These are phyloP conservation scores for Pogonomyrmex californicus DNA, from an alignment of 1,140 invertebrate species.

Conservation along the genomic window DNA sequence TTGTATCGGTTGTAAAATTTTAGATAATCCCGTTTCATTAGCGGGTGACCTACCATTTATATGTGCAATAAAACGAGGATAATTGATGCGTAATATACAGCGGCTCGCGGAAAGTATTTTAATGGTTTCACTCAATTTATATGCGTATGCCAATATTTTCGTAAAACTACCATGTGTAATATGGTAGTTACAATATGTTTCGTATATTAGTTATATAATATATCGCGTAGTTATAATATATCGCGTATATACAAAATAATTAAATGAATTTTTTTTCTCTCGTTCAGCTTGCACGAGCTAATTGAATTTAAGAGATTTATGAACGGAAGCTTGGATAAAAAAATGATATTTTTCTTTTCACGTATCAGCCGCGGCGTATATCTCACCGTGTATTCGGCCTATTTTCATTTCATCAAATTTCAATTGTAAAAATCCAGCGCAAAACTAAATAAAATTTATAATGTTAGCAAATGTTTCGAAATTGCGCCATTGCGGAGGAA, in stretches of 20 bases:
- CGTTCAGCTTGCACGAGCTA: neutral
- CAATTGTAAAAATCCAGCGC: conserved; percentile 1
- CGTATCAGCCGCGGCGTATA: neutral
- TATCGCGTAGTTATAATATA: neutral
- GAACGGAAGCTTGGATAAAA: neutral
- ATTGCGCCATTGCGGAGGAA: neutral
- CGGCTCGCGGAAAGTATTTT: neutral
- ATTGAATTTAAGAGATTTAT: conserved; percentile 28
- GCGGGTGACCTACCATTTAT: neutral
- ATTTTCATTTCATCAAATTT: conserved; percentile 46
- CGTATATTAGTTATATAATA: neutral
- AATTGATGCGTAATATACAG: neutral
- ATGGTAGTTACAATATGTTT: neutral
- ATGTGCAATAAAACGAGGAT: conserved; percentile 4
- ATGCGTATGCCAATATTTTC: neutral
- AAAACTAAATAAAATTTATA: neutral
- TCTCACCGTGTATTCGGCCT: neutral
- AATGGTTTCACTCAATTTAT: neutral
- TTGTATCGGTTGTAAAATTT: neutral
- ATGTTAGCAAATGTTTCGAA: neutral
- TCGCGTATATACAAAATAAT: conserved; percentile 9
- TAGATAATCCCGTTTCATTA: neutral
- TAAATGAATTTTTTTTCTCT: neutral
- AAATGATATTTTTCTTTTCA: conserved; percentile 6
- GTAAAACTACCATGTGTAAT: neutral